Base-by-base conservation (phyloP, 2,113 vertebrate genomes). In the Laticauda laticaudata region DNA sequence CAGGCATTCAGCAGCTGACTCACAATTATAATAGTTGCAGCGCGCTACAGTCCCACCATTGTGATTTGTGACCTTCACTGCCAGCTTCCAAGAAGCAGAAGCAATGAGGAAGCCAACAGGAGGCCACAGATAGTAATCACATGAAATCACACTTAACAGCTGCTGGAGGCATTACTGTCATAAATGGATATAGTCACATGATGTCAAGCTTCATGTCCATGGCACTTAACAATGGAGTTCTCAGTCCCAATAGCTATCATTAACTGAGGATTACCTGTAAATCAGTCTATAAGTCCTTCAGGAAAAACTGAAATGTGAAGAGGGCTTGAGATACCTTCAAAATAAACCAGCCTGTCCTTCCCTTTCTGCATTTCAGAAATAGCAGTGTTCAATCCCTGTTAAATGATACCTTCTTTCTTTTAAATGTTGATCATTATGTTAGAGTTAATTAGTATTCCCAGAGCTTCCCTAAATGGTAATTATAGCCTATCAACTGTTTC, bases 401-500 rank as follows among this genome's bases (percentile, higher is more conserved):
- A 92, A 81, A 93, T 3, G 26, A 94, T 95, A 90, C 85, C 2
- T 0, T 88, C 93, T 88, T 91, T 93, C 88, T 94, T 92, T 87
- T 92, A 59, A 24, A 81, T 86, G 93, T 92, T 96, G 96, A 97
- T 97, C 96, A 89, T 97, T 95, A 92, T 91, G 95, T 91, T 93
- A 97, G 94, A 92, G 93, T 94, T 97, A 97, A 96, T 97, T 95
- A 96, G 96, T 89, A 95, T 96, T 94, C 95, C 55, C 91, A 87
- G 93, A n/a, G 0, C 91, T 94, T 91, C 86, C 88, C 92, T 95
- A 90, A 90, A 94, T 94, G 94, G 94, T 96, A 97, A 97, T 97
- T 97, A 97, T 95, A 97, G 94, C 95, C 96, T 93, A 93, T 94
- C 94, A 96, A 94, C 96, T 97, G 97, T 97, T 95, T 96, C 88